These are phyloP conservation scores for Ambastaia sidthimunki DNA, from an alignment of 2,797 vertebrate genomes.

Conservation along the genomic window DNA sequence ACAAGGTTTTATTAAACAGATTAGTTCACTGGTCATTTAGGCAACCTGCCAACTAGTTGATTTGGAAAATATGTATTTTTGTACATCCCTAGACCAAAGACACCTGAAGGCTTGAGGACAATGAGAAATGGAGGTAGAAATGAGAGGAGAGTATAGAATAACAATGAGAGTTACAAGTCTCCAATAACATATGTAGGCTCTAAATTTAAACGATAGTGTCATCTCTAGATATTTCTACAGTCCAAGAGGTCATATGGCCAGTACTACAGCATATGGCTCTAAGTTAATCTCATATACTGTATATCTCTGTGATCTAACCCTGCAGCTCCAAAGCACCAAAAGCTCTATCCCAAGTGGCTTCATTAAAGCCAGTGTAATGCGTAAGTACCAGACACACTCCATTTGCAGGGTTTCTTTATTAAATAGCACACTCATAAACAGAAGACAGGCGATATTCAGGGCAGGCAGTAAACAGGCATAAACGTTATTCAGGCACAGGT, in stretches of 20 bases:
- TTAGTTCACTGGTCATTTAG: too few relatives aligned
- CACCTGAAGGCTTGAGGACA: background rate
- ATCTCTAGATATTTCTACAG: background rate
- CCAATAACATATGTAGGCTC: background rate
- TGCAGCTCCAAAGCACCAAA: constrained; percentile 66
- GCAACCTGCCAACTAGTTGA: too few relatives aligned
- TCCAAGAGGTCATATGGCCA: constrained; percentile 37
- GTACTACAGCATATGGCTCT: constrained; percentile 20
- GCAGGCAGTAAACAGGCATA: too few relatives aligned
- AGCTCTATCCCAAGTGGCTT: constrained; percentile 72
- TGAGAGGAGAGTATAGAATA: background rate
- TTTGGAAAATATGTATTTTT: background rate
- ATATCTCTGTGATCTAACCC: constrained; percentile 28
- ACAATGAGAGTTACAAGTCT: constrained; percentile 16
- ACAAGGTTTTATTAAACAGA: too few relatives aligned
- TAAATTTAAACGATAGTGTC: constrained; percentile 24
- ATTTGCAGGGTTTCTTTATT: too few relatives aligned
- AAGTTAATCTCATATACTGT: constrained; percentile 53
- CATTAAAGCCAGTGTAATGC: constrained; percentile 81
- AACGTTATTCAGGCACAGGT: too few relatives aligned
- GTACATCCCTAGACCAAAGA: background rate
- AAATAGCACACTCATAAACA: too few relatives aligned
- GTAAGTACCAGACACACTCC: too few relatives aligned
- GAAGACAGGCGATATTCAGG: too few relatives aligned
- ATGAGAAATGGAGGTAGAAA: background rate